These are phyloP conservation scores for Galagoides demidoff DNA, from an alignment of 2,797 vertebrate species.

Conservation along the genomic window DNA sequence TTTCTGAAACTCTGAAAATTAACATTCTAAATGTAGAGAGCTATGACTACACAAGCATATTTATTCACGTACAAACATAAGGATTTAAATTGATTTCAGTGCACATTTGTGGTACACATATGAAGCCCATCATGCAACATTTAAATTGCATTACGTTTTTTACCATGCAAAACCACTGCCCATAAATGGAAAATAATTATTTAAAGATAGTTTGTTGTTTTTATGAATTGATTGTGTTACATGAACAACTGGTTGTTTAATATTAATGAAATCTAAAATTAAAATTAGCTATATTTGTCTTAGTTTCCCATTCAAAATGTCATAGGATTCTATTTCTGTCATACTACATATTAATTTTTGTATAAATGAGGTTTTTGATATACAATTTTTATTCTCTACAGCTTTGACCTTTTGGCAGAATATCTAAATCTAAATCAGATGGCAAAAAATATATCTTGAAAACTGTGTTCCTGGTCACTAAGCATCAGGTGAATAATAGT, in stretches of 20 bases:
- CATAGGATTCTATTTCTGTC: not conserved
- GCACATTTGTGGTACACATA: not conserved
- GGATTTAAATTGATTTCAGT: not conserved
- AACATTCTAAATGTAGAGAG: not conserved
- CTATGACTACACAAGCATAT: not conserved
- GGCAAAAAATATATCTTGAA: conserved; percentile 34
- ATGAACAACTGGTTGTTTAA: conserved; percentile 3
- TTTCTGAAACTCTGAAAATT: conserved; percentile 59
- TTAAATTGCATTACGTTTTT: not conserved
- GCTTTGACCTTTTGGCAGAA: not conserved
- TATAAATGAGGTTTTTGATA: conserved; percentile 29
- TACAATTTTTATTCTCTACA: conserved; percentile 30
- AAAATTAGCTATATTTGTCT: not conserved
- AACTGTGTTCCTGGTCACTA: not conserved
- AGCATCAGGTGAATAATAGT: not conserved
- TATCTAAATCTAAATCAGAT: not conserved
- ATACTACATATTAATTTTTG: not conserved
- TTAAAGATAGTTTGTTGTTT: not conserved
- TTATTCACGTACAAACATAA: not conserved
- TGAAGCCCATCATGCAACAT: not conserved
- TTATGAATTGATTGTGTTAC: not conserved
- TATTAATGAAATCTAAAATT: conserved; percentile 30
- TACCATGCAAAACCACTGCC: not conserved
- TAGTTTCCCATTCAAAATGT: not conserved
- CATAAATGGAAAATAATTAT: not conserved